phyloP scores from a whole-genome alignment of 2,888 invertebrate genomes.

The Chymomyza procnemis region DNA sequence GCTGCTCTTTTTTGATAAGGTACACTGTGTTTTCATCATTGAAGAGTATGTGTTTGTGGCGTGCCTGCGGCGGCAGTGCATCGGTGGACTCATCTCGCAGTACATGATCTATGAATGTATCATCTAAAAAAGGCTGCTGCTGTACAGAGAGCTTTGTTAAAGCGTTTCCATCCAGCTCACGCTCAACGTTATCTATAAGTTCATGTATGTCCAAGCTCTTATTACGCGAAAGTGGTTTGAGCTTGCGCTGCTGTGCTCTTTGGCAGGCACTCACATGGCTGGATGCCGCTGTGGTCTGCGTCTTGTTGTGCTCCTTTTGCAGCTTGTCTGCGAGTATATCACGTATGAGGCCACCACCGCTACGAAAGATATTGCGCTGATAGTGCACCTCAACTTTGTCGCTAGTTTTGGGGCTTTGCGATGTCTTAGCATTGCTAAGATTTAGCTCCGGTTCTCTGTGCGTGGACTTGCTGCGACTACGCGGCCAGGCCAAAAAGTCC shows the following conservation, averaged over 20 bases:
- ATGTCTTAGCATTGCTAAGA: not conserved
- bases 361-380: conserved; percentile 76
- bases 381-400: conserved; percentile 59
- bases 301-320: conserved; percentile 64
- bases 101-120: conserved; percentile 61
- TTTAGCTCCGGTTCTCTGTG: not conserved
- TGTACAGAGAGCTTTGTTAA: not conserved
- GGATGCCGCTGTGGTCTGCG: conserved; percentile 34
- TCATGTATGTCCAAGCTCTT: conserved; percentile 77
- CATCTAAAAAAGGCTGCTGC: conserved; percentile 64
- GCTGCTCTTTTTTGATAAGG: conserved; percentile 77
- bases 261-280: not conserved
- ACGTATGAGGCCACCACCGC: conserved; percentile 74
- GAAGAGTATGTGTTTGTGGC: conserved; percentile 75
- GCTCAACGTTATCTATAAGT: conserved; percentile 73
- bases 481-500: conserved; percentile 77
- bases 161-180: conserved; percentile 47
- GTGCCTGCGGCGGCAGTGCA: conserved; percentile 34
- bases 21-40: conserved; percentile 78
- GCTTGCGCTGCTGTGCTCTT: conserved; percentile 44
- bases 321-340: conserved; percentile 75
- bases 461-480: conserved; percentile 62
- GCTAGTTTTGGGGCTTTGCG: conserved; percentile 21
- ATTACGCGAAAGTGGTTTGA: conserved; percentile 66
- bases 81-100: conserved; percentile 38